Evolutionary conservation across 2,113 vertebrate genomes (phyloP).

Genomic region (Fregetta grallaria): DNA sequence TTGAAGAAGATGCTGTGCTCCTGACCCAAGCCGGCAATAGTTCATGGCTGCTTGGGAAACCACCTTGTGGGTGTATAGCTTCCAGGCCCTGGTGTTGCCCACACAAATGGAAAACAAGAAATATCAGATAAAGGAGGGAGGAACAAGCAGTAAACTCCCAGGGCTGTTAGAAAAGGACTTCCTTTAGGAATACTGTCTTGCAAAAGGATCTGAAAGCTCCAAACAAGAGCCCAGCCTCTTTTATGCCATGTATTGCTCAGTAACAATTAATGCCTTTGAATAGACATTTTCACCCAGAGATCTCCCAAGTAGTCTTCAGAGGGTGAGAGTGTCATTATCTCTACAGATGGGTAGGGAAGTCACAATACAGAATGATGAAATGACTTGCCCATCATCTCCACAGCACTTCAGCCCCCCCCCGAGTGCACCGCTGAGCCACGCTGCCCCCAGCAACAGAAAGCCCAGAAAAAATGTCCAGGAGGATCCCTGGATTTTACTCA

Average conservation of each 20-base stretch:
- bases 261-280: not conserved
- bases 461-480: not conserved
- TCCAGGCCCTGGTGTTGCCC: constrained; percentile 78
- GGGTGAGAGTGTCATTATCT: not conserved
- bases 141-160: not conserved
- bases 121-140: not conserved
- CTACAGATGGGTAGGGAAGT: not conserved
- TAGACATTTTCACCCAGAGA: not conserved
- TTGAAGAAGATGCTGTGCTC: constrained; percentile 71
- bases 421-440: fast-evolving
- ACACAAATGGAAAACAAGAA: constrained; percentile 6
- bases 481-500: not conserved
- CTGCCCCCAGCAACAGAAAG: not conserved
- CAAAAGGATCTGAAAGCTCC: not conserved
- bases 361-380: not conserved
- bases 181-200: not conserved
- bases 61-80: constrained; percentile 60
- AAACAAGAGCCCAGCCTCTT: not conserved
- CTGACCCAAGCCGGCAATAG: constrained; percentile 38
- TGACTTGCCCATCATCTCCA: not conserved
- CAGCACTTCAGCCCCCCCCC: not conserved
- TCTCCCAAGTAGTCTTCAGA: not conserved
- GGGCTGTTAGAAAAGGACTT: not conserved
- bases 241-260: fast-evolving
- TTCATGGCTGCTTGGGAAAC: constrained; percentile 45